Base-by-base conservation (phyloP, 2,888 invertebrate species). In the Xylota segnis region DNA sequence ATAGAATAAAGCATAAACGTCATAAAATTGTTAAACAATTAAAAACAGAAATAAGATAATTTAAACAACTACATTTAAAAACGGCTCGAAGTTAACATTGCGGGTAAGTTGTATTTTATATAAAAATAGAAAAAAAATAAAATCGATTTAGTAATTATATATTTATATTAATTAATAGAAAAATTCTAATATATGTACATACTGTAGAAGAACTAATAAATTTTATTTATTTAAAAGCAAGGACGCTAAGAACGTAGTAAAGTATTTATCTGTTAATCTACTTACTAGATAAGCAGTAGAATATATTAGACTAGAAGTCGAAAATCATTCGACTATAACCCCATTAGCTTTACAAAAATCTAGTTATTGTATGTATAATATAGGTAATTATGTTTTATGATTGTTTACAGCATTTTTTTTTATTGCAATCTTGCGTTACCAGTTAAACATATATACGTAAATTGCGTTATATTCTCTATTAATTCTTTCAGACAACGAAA, bases 41-140 rank as follows among this genome's bases (percentile, higher is more conserved):
- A 58, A 78, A 68, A 79, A 71, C 75, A 68, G 76, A 71, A 86
- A 37, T 58, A 68, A 78, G 76, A 16, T 40, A 83, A 43, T 63
- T 37, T 87, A 87, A 88, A 88, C 88, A 89, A 45, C 14, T 65
- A 63, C 50, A 59, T 58, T 65, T 29, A 66, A 37, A 52, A 47
- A 81, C 90, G 90, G 91, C 90, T 91, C 90, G 90, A 92, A 92
- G 92, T 92, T 92, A 92, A 92, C 92, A 92, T 91, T 90, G 90
- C 82, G 87, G 78, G 79, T 88, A 88, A 87, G 87, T 87, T 87
- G 77, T 84, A 84, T 84, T 79, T 84, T 84, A 70, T 75, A 79
- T 61, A 59, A 72, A 54, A 43, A 29, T 65, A 58, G 50, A 61
- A 12, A 43, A 32, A 47, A 65, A 61, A 58, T 27, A 37, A 65